Conservation (phyloP, 1,140 invertebrate genomes). For the Agrypnia vestita region DNA sequence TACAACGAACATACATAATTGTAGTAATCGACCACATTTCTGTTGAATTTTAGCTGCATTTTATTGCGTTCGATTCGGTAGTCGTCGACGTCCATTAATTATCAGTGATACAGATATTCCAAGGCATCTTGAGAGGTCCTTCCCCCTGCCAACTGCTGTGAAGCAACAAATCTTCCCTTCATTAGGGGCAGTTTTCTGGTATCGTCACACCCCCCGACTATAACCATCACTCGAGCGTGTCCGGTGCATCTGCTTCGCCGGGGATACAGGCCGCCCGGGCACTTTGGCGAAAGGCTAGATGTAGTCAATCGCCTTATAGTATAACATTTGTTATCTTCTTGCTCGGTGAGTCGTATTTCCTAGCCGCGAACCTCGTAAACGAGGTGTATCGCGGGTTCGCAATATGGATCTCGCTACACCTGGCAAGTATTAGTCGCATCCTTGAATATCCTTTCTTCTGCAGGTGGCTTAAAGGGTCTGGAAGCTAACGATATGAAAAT, state of each 20-base stretch:
- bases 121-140: too few species aligned
- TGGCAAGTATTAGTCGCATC: neutral
- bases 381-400: neutral
- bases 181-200: slow-evolving; percentile 23
- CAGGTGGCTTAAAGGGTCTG: neutral
- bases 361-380: neutral
- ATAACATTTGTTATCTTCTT: neutral
- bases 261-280: too few species aligned
- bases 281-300: neutral
- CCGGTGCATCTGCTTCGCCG: neutral
- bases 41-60: too few species aligned
- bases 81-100: too few species aligned
- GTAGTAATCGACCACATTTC: too few species aligned
- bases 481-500: neutral
- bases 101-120: too few species aligned
- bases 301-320: neutral
- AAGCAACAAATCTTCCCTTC: slow-evolving; percentile 9
- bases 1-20: too few species aligned
- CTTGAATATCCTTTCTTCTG: neutral
- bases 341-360: neutral
- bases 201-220: neutral
- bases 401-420: neutral
- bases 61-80: too few species aligned
- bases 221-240: neutral
- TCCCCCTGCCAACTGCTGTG: neutral